A percentile compares a stretch with the other conserved stretches of the same genome.
These are phyloP conservation scores for Centropyge bicolor DNA, from an alignment of 2,797 vertebrate species.

Conservation along the genomic window DNA sequence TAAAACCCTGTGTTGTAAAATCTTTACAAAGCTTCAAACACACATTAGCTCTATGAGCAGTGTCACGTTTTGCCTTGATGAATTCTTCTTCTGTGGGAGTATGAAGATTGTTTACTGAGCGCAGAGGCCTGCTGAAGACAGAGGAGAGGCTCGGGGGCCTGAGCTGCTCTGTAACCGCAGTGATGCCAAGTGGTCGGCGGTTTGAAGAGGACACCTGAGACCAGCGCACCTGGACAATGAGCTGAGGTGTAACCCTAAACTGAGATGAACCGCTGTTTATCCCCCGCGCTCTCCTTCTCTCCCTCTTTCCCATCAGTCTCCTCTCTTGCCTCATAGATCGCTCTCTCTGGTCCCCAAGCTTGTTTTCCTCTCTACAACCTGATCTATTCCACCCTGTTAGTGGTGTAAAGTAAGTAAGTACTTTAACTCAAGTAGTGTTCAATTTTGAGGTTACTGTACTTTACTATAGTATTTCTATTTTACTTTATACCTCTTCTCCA, in stretches of 20 bases:
- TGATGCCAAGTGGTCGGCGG: constrained; percentile 83
- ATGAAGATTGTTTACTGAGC: constrained; percentile 59
- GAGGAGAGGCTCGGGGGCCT: constrained; percentile 79
- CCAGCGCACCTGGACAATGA: constrained; percentile 86
- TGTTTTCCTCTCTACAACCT: constrained; percentile 43
- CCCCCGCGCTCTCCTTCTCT: constrained; percentile 72
- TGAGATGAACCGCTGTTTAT: constrained; percentile 78
- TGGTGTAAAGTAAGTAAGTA: neutral
- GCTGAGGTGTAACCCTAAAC: constrained; percentile 87
- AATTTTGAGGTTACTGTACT: neutral
- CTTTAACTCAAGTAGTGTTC: neutral
- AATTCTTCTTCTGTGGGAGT: constrained; percentile 44
- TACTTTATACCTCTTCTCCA: neutral
- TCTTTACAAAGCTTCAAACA: constrained; percentile 45
- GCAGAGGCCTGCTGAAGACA: constrained; percentile 53
- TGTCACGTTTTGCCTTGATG: constrained; percentile 52
- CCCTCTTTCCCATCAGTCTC: constrained; percentile 73
- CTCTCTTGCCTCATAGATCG: constrained; percentile 46
- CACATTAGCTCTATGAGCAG: neutral
- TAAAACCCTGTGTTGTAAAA: constrained; percentile 49
- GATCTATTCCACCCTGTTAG: constrained; percentile 43
- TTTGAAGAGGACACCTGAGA: constrained; percentile 89
- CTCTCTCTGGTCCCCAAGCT: constrained; percentile 47
- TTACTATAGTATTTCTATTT: neutral
- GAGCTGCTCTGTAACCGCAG: constrained; percentile 74